Evolutionary conservation across 1,140 invertebrate species (phyloP).

Genomic region (Pseudomyrmex cubaensis): DNA sequence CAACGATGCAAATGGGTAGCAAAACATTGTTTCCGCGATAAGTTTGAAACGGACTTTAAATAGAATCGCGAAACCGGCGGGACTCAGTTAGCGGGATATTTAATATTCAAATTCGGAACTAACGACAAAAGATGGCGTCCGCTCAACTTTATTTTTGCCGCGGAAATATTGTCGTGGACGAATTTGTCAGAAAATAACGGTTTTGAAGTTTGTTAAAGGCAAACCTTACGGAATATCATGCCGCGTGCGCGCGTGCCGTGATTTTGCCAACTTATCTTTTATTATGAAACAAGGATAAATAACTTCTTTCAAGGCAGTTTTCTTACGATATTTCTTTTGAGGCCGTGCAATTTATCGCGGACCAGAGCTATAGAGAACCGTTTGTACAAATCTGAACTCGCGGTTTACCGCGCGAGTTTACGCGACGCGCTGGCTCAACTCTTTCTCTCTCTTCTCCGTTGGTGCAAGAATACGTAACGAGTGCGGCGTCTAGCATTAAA

Average conservation of each 20-base stretch:
- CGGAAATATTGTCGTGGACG: not conserved
- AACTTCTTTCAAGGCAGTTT: slow-evolving; percentile 51
- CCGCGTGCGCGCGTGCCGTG: not conserved
- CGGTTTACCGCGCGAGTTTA: slow-evolving; percentile 39
- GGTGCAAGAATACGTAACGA: slow-evolving; percentile 52
- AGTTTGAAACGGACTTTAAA: slow-evolving; percentile 22
- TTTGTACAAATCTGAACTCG: slow-evolving; percentile 48
- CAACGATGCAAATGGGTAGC: not conserved
- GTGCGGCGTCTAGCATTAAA: slow-evolving; percentile 43
- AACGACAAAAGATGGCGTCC: not conserved
- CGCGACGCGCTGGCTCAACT: slow-evolving; percentile 20
- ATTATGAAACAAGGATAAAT: slow-evolving; percentile 57
- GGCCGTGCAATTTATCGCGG: slow-evolving; percentile 39
- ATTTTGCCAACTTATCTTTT: slow-evolving; percentile 51
- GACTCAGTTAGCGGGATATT: slow-evolving; percentile 7
- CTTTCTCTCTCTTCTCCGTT: slow-evolving; percentile 14
- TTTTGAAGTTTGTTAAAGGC: slow-evolving; percentile 28
- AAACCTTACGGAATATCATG: not conserved
- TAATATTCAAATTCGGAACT: slow-evolving; percentile 36
- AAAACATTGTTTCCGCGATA: not conserved
- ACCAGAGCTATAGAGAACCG: slow-evolving; percentile 33
- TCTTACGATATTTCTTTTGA: slow-evolving; percentile 39
- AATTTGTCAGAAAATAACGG: slow-evolving; percentile 29
- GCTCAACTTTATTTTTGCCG: not conserved
- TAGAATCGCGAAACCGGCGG: not conserved